phyloP scores from a whole-genome alignment of 2,888 invertebrate species.

The Tolmerus cingulatus region DNA sequence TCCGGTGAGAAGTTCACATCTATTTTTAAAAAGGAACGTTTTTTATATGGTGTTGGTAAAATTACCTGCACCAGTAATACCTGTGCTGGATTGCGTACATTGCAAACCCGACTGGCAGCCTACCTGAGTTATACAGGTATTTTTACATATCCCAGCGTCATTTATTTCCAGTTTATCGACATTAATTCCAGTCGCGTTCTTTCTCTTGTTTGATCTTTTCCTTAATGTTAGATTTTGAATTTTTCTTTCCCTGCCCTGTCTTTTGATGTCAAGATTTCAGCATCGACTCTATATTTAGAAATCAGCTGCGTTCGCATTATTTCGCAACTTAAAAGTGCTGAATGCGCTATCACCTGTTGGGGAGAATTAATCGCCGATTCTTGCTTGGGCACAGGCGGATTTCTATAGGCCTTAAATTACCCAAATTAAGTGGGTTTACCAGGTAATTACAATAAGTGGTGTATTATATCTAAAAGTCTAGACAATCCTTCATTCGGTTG shows the following conservation, averaged over 20 bases:
- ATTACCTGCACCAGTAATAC: neutral
- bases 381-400: neutral
- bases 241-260: neutral
- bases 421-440: neutral
- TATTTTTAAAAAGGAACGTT: neutral
- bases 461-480: neutral
- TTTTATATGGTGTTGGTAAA: neutral
- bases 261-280: neutral
- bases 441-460: neutral
- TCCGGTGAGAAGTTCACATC: neutral
- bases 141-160: neutral
- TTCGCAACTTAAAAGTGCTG: neutral
- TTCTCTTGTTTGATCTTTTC: neutral
- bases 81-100: neutral
- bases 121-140: neutral
- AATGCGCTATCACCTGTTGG: neutral
- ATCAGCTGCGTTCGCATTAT: neutral
- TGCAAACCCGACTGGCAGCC: neutral
- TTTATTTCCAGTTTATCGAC: neutral
- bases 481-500: neutral
- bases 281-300: neutral
- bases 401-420: neutral
- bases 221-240: neutral
- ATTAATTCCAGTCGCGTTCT: neutral
- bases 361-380: neutral